These are phyloP conservation scores for Eudasyphora cyanicolor DNA, from an alignment of 2,888 invertebrate genomes.

Conservation along the genomic window DNA sequence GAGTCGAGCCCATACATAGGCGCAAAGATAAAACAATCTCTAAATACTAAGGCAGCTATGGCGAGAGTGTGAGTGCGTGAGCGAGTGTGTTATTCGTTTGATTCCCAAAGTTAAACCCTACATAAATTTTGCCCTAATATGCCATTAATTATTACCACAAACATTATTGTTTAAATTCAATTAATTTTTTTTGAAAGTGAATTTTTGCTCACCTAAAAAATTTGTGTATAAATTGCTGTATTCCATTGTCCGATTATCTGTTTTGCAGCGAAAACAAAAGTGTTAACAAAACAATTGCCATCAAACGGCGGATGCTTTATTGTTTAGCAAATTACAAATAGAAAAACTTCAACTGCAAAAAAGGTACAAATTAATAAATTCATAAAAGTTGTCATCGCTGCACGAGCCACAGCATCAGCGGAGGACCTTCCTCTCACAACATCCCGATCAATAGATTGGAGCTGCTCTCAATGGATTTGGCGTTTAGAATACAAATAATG, in stretches of 20 bases:
- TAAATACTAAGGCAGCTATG: background rate
- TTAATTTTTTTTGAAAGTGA: background rate
- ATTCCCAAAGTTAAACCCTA: background rate
- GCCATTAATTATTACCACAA: constrained; percentile 15
- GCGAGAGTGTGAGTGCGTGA: background rate
- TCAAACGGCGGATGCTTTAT: background rate
- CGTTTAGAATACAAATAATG: constrained; percentile 58
- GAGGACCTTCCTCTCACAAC: background rate
- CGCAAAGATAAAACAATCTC: constrained; percentile 2
- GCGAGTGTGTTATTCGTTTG: too few relatives aligned
- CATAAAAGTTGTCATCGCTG: background rate
- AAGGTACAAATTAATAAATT: background rate
- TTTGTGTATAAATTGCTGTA: background rate
- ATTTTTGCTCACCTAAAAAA: background rate
- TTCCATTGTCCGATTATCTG: background rate
- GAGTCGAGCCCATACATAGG: background rate
- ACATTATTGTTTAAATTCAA: background rate
- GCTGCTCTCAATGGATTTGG: constrained; percentile 46
- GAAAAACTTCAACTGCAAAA: too few relatives aligned
- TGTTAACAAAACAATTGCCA: background rate
- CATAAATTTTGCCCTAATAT: constrained; percentile 3
- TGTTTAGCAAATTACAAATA: too few relatives aligned
- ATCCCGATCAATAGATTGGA: background rate
- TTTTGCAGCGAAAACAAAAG: background rate
- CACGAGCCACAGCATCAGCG: background rate